Conservation (phyloP, 2,113 vertebrate genomes). For the Clarias magur region DNA sequence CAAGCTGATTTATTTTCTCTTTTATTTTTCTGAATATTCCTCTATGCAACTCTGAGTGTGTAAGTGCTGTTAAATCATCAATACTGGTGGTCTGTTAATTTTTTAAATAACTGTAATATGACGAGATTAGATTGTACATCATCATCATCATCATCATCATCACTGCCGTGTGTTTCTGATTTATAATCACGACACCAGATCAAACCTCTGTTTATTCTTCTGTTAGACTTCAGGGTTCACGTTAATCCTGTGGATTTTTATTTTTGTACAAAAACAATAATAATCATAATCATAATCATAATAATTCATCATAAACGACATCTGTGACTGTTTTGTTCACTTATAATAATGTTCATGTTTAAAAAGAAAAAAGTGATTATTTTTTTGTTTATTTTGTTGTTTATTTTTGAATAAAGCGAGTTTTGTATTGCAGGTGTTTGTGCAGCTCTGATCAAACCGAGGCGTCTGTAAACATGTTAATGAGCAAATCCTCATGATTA, state of each 20-base stretch:
- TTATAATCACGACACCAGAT: conserved; percentile 24
- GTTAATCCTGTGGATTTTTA: neutral
- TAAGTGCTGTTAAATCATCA: conserved; percentile 6
- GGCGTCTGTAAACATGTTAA: neutral
- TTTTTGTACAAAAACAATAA: conserved; percentile 4
- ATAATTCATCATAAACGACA: neutral
- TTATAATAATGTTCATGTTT: neutral
- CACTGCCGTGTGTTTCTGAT: conserved; percentile 9
- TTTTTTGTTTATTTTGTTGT: neutral
- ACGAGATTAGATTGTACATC: neutral
- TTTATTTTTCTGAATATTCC: neutral
- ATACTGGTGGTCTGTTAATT: neutral
- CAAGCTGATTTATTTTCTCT: neutral
- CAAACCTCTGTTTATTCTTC: neutral
- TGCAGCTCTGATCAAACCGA: neutral
- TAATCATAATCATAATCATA: neutral
- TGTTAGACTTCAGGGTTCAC: neutral
- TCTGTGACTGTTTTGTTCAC: neutral
- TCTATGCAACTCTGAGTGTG: conserved; percentile 20
- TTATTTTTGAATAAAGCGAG: conserved; percentile 22
- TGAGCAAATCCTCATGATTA: neutral
- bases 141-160: neutral
- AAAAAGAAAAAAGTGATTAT: conserved; percentile 10
- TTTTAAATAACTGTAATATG: neutral
- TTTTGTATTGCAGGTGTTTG: conserved; percentile 11